A percentile compares a stretch with the other conserved stretches of the same genome.
These are phyloP conservation scores for Halocaridina rubra DNA, from an alignment of 2,888 invertebrate species.

Conservation along the genomic window DNA sequence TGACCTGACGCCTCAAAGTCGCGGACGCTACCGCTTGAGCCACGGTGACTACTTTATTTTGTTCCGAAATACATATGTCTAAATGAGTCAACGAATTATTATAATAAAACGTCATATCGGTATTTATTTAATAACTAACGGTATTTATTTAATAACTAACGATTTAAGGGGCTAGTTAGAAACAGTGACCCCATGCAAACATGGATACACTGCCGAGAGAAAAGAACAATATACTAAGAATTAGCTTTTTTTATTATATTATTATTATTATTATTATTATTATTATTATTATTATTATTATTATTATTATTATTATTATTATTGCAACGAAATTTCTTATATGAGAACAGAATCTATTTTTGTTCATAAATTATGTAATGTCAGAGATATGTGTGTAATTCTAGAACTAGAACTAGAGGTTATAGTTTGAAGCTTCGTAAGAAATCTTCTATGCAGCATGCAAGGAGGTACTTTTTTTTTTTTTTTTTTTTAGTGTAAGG, in stretches of 20 bases:
- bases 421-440: no score
- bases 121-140: neutral
- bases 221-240: neutral
- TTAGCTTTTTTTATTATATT: neutral
- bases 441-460: no score
- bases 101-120: neutral
- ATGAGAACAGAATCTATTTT: neutral
- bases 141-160: neutral
- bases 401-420: no score
- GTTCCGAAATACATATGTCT: neutral
- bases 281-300: neutral
- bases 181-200: neutral
- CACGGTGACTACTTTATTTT: no score
- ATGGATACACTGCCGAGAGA: neutral
- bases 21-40: no score
- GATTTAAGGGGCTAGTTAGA: neutral
- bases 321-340: neutral
- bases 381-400: no score
- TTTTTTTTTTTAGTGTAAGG: no score
- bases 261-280: neutral
- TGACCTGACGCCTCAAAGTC: no score
- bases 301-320: neutral
- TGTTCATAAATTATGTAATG: no score
- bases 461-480: no score
- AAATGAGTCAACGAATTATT: neutral